phyloP scores from a whole-genome alignment of 1,140 invertebrate species.

The Zaprionus camerounensis region DNA sequence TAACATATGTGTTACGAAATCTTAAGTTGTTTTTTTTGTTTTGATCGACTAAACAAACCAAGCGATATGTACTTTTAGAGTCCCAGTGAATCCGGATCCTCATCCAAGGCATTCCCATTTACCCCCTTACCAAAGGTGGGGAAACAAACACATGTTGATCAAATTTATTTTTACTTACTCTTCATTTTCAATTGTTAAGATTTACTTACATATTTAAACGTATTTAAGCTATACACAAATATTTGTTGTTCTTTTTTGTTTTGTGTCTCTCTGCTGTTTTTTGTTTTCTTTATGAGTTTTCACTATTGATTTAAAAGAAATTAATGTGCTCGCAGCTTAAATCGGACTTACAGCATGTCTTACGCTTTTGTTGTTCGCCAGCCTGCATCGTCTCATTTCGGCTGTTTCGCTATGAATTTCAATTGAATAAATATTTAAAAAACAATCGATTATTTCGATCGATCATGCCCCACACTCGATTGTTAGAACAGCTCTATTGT shows the following conservation, averaged over 20 bases:
- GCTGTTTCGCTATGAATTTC: constrained; percentile 47
- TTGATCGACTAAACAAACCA: constrained; percentile 21
- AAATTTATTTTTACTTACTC: constrained; percentile 80
- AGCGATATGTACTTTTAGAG: constrained; percentile 12
- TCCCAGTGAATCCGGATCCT: constrained; percentile 33
- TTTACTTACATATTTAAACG: constrained; percentile 75
- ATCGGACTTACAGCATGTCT: constrained; percentile 39
- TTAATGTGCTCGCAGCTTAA: constrained; percentile 31
- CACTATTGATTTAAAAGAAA: constrained; percentile 30
- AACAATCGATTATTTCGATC: constrained; percentile 34
- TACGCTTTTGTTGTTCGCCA: constrained; percentile 28
- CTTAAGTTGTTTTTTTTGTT: constrained; percentile 19
- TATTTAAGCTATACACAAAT: constrained; percentile 75
- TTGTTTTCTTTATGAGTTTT: constrained; percentile 6
- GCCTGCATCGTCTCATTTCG: constrained; percentile 20
- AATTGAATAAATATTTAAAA: constrained; percentile 55
- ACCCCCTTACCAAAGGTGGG: constrained; percentile 82
- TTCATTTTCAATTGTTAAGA: constrained; percentile 79
- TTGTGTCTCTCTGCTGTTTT: constrained; percentile 7
- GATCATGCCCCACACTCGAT: constrained; percentile 16
- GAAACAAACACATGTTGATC: constrained; percentile 75
- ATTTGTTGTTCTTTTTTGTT: constrained; percentile 15
- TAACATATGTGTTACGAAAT: constrained; percentile 22
- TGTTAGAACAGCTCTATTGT: constrained; percentile 25
- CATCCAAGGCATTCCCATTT: constrained; percentile 53